Conservation (phyloP, 1,140 invertebrate species). For the Heliconius himera region DNA sequence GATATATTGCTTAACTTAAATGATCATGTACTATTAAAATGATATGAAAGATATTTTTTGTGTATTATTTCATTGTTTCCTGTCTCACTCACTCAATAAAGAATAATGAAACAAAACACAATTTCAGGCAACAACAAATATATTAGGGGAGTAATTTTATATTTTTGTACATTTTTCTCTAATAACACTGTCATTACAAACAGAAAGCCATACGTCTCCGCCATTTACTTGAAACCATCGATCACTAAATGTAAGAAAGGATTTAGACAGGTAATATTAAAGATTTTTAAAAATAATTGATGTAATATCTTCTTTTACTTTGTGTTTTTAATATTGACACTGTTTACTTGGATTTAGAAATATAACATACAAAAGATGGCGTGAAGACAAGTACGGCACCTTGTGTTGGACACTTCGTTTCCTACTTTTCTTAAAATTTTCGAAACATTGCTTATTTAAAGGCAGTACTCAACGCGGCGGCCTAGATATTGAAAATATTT, state of each 20-base stretch:
- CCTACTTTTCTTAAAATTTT: no score
- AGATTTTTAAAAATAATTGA: conserved; percentile 24
- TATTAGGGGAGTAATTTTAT: not conserved
- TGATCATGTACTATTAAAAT: no score
- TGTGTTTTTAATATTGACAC: not conserved
- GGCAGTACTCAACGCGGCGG: no score
- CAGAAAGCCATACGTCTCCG: conserved; percentile 27
- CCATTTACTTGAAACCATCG: conserved; percentile 23
- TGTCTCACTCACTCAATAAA: no score
- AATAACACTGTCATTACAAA: conserved; percentile 20
- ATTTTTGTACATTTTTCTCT: conserved; percentile 16
- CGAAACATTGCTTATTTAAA: no score
- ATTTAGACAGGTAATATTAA: conserved; percentile 23
- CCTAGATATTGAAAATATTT: no score
- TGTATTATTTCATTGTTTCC: no score
- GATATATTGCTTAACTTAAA: no score
- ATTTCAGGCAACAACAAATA: not conserved
- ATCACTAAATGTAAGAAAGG: conserved; percentile 23
- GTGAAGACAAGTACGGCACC: no score
- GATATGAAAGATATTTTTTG: no score
- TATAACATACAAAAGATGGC: not conserved
- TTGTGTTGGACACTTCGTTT: no score
- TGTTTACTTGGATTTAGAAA: not conserved
- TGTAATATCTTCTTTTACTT: not conserved
- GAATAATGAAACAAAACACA: no score